Conservation (phyloP, 35 echinoderm and acorn worm genomes). For the Anneissia japonica region DNA sequence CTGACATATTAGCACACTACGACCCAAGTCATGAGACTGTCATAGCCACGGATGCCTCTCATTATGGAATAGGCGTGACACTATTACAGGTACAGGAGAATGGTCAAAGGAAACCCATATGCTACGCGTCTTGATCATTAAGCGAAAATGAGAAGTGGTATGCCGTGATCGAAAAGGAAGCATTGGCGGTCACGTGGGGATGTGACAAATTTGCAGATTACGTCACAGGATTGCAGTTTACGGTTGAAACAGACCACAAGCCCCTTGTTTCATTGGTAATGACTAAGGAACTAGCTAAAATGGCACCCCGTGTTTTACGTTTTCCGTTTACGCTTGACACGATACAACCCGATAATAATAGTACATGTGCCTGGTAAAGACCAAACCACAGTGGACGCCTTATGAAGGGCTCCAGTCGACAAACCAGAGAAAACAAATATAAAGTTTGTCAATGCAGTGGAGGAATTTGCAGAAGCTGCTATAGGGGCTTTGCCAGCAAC, state of each 20-base stretch:
- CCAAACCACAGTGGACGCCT: conserved; percentile 10
- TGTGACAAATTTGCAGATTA: not conserved
- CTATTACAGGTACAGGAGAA: conserved; percentile 14
- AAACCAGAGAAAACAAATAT: not conserved
- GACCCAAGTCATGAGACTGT: conserved; percentile 29
- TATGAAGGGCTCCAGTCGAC: conserved; percentile 13
- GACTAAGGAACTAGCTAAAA: not conserved
- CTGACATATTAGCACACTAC: conserved; percentile 27
- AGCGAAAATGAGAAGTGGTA: conserved; percentile 41
- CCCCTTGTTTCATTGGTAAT: not conserved
- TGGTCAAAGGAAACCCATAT: not conserved
- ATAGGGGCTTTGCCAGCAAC: not conserved
- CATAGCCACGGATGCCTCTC: conserved; percentile 24
- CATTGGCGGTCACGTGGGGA: not conserved
- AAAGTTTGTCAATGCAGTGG: not conserved
- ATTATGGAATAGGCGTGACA: conserved; percentile 12
- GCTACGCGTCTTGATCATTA: conserved; percentile 16
- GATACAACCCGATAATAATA: not conserved
- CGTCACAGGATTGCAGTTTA: not conserved
- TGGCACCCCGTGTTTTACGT: not conserved
- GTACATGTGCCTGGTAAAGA: not conserved
- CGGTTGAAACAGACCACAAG: not conserved
- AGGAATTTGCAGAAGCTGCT: not conserved
- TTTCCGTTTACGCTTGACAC: not conserved
- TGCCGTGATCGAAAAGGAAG: conserved; percentile 42